Percentiles rank a stretch among this genome's conserved stretches.
Evolutionary conservation across 53 echinoderm and acorn worm species (phyloP).

Genomic region (Echinarachnius parma): DNA sequence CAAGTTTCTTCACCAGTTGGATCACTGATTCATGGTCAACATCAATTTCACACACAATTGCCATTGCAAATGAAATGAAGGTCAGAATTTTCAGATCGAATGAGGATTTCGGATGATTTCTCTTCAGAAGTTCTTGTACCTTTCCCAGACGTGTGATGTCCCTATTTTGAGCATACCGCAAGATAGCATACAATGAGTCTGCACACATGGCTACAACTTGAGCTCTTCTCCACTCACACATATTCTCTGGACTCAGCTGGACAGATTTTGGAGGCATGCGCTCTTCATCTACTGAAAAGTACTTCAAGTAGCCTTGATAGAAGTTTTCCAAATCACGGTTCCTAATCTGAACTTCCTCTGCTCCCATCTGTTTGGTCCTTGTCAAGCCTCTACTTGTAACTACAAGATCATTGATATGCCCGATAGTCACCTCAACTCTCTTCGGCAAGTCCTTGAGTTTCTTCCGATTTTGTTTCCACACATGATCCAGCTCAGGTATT

Average conservation of each 20-base stretch:
- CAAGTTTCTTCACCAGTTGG: background rate
- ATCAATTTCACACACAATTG: background rate
- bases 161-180: background rate
- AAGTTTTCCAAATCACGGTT: background rate
- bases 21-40: background rate
- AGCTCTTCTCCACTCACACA: background rate
- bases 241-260: background rate
- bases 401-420: background rate
- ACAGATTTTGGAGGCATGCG: background rate
- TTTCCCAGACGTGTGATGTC: background rate
- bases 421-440: background rate
- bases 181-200: background rate
- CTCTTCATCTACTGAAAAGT: background rate
- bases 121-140: background rate
- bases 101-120: background rate
- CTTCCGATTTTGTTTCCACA: background rate
- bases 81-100: background rate
- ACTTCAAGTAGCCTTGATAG: background rate
- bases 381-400: background rate
- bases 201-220: background rate
- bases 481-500: background rate
- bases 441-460: background rate
- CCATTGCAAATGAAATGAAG: background rate
- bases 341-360: background rate
- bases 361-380: background rate